Evolutionary conservation across 2,113 vertebrate species (phyloP).

Genomic region (Panurus biarmicus): DNA sequence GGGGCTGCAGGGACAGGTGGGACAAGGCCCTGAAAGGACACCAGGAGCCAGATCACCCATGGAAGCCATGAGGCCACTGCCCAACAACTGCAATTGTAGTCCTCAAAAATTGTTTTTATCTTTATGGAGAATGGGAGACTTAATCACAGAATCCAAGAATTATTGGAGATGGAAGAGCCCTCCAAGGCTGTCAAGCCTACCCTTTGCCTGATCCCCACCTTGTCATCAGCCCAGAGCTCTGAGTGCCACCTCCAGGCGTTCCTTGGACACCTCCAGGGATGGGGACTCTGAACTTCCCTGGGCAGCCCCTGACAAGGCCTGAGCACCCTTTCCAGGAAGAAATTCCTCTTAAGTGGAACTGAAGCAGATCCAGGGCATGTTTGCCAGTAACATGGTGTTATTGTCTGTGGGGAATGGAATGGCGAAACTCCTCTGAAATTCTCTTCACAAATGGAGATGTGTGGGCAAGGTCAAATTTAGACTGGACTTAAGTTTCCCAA

Average conservation of each 20-base stretch:
- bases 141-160: not conserved
- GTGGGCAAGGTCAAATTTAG: not conserved
- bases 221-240: not conserved
- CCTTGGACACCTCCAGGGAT: not conserved
- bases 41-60: not conserved
- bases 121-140: not conserved
- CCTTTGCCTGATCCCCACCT: not conserved
- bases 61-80: not conserved
- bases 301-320: not conserved
- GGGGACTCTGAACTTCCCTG: not conserved
- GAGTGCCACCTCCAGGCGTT: fast-evolving
- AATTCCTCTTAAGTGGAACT: not conserved
- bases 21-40: too few species aligned
- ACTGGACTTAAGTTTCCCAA: not conserved
- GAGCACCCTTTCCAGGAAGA: fast-evolving
- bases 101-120: not conserved
- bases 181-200: not conserved
- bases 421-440: not conserved
- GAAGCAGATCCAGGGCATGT: not conserved
- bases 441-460: not conserved
- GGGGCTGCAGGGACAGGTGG: not conserved
- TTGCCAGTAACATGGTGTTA: not conserved
- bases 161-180: not conserved
- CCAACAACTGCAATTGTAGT: not conserved
- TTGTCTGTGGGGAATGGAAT: not conserved